Conservation (phyloP, 64 coral and sea anemone species). For the Pachyseris speciosa region DNA sequence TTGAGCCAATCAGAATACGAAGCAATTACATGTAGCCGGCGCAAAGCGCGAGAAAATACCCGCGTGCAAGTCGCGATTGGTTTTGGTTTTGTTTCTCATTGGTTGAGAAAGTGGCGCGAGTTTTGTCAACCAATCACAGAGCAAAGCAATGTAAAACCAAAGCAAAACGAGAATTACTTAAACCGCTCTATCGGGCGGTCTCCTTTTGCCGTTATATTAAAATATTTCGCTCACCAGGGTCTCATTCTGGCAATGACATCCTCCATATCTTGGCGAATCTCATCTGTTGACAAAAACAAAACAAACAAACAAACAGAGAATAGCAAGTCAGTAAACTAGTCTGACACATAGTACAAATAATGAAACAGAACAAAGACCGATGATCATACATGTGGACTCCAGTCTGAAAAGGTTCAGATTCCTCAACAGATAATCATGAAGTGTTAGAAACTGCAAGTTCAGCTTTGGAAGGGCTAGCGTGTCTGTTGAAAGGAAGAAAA, state of each 20-base stretch:
- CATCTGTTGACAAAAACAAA: conserved; percentile 54
- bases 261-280: conserved; percentile 97
- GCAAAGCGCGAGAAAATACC: too few relatives aligned
- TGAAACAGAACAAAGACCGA: not conserved
- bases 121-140: too few relatives aligned
- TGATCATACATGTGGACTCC: conserved; percentile 95
- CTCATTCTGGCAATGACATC: conserved; percentile 91
- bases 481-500: conserved; percentile 65
- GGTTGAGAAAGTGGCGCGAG: too few relatives aligned
- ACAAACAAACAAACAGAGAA: not conserved
- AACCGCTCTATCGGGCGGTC: too few relatives aligned
- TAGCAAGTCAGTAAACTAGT: not conserved
- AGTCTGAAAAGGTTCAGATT: conserved; percentile 97
- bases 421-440: conserved; percentile 94
- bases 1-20: too few relatives aligned
- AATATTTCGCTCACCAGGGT: conserved; percentile 78
- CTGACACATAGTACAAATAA: not conserved
- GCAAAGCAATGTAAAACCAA: too few relatives aligned
- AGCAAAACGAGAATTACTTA: too few relatives aligned
- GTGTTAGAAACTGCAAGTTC: conserved; percentile 98
- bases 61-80: too few relatives aligned
- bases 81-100: too few relatives aligned
- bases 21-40: too few relatives aligned
- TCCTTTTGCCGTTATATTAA: not conserved
- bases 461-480: conserved; percentile 96